A percentile compares a stretch with the other conserved stretches of the same genome.
These are phyloP conservation scores for Tinea pellionella DNA, from an alignment of 2,888 invertebrate genomes.

Conservation along the genomic window DNA sequence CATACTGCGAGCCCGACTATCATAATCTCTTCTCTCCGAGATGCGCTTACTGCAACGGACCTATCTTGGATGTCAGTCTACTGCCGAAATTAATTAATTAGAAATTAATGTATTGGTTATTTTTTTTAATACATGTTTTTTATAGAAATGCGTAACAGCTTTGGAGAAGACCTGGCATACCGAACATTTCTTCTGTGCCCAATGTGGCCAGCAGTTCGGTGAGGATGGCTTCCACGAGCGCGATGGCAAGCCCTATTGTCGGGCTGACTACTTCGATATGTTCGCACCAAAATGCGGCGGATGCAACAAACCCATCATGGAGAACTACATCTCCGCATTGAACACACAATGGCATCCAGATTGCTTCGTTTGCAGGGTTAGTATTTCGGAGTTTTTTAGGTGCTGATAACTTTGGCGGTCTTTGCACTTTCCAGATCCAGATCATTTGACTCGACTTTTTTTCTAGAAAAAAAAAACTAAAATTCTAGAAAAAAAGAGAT, in stretches of 20 bases:
- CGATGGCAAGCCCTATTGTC: constrained; percentile 95
- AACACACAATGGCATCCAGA: constrained; percentile 99
- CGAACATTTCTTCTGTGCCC: constrained; percentile 98
- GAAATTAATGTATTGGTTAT: neutral
- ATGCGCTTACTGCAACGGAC: constrained; percentile 98
- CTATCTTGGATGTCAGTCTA: constrained; percentile 93
- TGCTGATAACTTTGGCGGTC: too few species aligned
- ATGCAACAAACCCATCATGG: constrained; percentile 95
- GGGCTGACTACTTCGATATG: constrained; percentile 96
- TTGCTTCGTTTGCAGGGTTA: constrained; percentile 98
- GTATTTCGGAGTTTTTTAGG: constrained; percentile 36
- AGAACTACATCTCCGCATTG: constrained; percentile 97
- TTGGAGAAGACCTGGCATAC: constrained; percentile 98
- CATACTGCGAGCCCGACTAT: constrained; percentile 98
- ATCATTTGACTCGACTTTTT: neutral
- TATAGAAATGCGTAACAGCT: constrained; percentile 98
- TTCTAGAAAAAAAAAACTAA: neutral
- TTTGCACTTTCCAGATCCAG: neutral
- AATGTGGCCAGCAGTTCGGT: constrained; percentile 96
- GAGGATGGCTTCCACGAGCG: constrained; percentile 98
- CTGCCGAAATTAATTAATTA: neutral
- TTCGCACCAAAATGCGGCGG: constrained; percentile 98
- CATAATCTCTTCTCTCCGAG: constrained; percentile 98
- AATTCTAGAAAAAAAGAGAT: neutral
- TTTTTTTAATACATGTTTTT: constrained; percentile 9